These are phyloP conservation scores for Onchidella celtica DNA, from an alignment of 2,888 invertebrate species.

Conservation along the genomic window DNA sequence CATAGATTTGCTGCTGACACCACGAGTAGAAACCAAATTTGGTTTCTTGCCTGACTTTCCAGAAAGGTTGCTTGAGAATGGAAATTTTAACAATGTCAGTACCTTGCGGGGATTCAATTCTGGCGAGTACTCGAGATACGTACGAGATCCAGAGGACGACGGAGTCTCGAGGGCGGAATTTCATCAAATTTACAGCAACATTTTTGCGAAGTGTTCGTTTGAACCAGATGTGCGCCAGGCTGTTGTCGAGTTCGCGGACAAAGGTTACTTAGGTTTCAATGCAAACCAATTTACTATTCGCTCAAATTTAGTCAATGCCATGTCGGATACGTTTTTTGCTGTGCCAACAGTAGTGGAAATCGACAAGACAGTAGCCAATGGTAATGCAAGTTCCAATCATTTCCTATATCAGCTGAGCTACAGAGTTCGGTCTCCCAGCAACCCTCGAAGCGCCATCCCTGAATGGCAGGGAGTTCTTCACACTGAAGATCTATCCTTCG, in stretches of 20 bases:
- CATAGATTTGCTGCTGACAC: background rate
- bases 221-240: background rate
- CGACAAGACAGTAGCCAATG: background rate
- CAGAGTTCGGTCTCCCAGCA: background rate
- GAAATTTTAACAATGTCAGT: constrained; percentile 23
- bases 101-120: constrained; percentile 17
- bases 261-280: background rate
- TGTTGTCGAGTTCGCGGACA: background rate
- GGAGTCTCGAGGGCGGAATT: constrained; percentile 17
- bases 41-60: constrained; percentile 33
- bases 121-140: background rate
- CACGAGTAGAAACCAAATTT: constrained; percentile 33
- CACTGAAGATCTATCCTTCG: constrained; percentile 10
- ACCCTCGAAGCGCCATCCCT: background rate
- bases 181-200: background rate
- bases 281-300: constrained; percentile 5
- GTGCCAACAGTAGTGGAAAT: background rate
- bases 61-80: background rate
- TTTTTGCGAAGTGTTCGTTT: background rate
- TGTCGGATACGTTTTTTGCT: background rate
- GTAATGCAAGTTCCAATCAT: background rate
- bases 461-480: constrained; percentile 16
- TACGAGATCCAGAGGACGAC: background rate
- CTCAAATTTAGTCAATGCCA: background rate
- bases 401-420: constrained; percentile 28